phyloP scores from a whole-genome alignment of 2,888 invertebrate genomes.

The Caenorhabditis sp. region DNA sequence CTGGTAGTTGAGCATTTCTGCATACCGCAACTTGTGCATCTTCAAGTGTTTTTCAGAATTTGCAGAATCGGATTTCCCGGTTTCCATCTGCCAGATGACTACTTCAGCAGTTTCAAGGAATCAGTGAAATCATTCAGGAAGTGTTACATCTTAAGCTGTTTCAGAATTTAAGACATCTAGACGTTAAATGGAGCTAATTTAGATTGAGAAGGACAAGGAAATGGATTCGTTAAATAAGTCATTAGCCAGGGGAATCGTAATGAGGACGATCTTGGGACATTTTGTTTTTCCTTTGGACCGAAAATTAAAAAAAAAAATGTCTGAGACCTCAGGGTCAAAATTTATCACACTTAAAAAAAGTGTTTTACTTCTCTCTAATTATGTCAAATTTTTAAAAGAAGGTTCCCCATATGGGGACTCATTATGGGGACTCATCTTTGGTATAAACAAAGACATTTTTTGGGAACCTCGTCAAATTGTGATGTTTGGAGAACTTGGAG shows the following conservation, averaged over 20 bases:
- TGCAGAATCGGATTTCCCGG: background rate
- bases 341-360: too few species aligned
- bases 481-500: too few species aligned
- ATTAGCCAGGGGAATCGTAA: constrained; percentile 2
- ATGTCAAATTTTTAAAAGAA: too few species aligned
- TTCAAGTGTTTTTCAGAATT: background rate
- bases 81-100: constrained; percentile 19
- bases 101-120: background rate
- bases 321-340: too few species aligned
- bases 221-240: background rate
- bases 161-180: background rate
- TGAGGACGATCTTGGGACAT: background rate
- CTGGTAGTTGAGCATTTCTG: too few species aligned
- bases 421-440: too few species aligned
- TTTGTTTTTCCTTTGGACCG: background rate
- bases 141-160: constrained; percentile 12
- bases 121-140: constrained; percentile 19
- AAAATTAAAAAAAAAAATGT: too few species aligned
- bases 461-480: too few species aligned
- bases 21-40: too few species aligned
- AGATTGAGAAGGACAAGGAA: constrained; percentile 4
- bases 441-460: too few species aligned
- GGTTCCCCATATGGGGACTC: too few species aligned
- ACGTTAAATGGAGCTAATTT: constrained; percentile 10
- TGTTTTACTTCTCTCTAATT: too few species aligned